Conservation (phyloP, 1,140 invertebrate species). For the Phymastichus coffea region DNA sequence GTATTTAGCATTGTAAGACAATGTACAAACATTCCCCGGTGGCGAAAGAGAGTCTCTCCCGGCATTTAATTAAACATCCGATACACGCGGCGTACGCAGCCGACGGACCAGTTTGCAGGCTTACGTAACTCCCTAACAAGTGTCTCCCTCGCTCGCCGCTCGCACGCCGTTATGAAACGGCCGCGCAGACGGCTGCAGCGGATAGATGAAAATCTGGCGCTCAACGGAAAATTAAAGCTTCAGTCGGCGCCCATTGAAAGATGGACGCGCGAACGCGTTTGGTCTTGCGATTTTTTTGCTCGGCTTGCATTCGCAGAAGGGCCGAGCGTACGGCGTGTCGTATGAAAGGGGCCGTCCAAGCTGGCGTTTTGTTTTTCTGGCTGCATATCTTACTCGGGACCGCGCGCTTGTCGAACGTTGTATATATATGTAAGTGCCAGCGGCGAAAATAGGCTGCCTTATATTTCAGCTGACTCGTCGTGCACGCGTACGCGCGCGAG, state of each 20-base stretch:
- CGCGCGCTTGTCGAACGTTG: slow-evolving; percentile 23
- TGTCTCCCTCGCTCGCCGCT: neutral
- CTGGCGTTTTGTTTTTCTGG: neutral
- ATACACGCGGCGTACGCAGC: neutral
- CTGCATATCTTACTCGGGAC: neutral
- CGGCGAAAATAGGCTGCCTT: slow-evolving; percentile 14
- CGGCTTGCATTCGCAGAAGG: neutral
- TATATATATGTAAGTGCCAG: slow-evolving; percentile 9
- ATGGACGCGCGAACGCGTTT: too few species aligned
- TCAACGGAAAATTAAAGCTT: too few species aligned
- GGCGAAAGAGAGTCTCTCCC: neutral
- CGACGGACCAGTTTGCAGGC: neutral
- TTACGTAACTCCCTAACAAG: neutral
- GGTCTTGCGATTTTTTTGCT: too few species aligned
- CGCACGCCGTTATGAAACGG: slow-evolving; percentile 13
- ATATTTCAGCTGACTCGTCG: slow-evolving; percentile 20
- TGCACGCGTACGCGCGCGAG: neutral
- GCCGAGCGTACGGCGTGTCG: neutral
- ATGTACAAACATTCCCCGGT: neutral
- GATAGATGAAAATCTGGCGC: slow-evolving; percentile 11
- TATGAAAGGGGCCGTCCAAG: neutral
- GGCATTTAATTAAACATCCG: slow-evolving; percentile 23
- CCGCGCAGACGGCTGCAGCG: neutral
- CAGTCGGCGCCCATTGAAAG: too few species aligned
- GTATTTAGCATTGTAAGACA: slow-evolving; percentile 15